Conservation (phyloP, 2,113 vertebrate genomes). For the Camelus bactrianus region DNA sequence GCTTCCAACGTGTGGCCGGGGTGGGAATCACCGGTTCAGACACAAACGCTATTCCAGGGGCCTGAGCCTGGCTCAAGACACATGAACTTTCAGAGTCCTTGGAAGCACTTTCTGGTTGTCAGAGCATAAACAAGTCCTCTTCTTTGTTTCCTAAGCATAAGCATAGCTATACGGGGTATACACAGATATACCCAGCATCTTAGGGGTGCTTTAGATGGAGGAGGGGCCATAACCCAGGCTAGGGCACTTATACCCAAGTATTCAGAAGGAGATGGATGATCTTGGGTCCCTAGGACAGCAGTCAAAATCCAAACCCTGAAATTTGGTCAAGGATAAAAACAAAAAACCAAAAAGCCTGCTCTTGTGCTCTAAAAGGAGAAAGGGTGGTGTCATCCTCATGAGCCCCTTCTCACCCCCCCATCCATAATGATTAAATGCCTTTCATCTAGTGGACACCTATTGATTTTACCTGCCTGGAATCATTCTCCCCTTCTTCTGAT, state of each 20-base stretch:
- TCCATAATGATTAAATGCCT: not conserved
- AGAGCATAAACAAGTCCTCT: not conserved
- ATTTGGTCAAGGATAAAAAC: not conserved
- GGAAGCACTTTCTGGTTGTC: not conserved
- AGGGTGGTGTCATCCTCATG: too few relatives aligned
- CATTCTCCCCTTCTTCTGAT: not conserved
- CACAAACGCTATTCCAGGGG: not conserved
- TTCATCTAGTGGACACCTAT: not conserved
- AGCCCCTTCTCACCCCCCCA: too few relatives aligned
- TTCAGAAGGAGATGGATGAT: not conserved
- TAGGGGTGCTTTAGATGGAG: not conserved
- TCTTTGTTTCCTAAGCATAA: not conserved
- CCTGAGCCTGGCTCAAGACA: not conserved
- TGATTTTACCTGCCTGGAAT: not conserved
- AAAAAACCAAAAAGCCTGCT: not conserved
- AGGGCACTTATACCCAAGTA: not conserved
- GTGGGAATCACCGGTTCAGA: not conserved
- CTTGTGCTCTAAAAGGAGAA: not conserved
- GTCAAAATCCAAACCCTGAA: not conserved
- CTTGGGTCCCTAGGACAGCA: not conserved
- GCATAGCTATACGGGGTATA: not conserved
- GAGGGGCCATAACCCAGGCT: not conserved
- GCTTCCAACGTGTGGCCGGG: not conserved
- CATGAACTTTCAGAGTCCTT: not conserved
- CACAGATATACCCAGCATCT: not conserved